Evolutionary conservation across 2,888 invertebrate species (phyloP), one percentile per base, ranked within the genome.

Genomic region (Endotricha flammealis): DNA sequence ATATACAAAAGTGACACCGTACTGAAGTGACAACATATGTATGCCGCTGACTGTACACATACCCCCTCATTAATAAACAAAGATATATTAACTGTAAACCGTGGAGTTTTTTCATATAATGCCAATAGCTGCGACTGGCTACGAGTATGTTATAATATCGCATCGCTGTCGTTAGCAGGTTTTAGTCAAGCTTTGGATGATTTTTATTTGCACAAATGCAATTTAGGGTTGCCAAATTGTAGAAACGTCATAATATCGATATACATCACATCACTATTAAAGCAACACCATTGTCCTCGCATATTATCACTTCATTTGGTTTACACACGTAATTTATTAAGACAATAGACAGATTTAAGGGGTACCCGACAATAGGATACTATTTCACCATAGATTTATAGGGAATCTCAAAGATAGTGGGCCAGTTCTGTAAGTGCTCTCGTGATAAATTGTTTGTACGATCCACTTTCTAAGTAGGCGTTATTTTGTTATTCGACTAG

Each of bases 291-390:
- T 66, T 71, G 71, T 73, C 64, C 43, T 50, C 52, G 65, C 67
- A 66, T 69, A 75, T 82, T 80, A 82, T 82, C 82, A 78, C 77
- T 77, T 71, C 64, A 69, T 71, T 71, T 62, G 58, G 62, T 64
- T 52, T 64, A 72, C 68, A 71, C 63, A 55, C 48, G 54, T 74
- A 62, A 77, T 77, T 78, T 78, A 78, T 77, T 57, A 60, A 49
- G 56, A 55, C 64, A 57, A 62, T 58, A 59, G 54, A 56, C 57
- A 72, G 76, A 77, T 77, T 80, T 79, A 76, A 64, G 64, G n/a
- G 67, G 63, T 64, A 53, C 63, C 59, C 48, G 57, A 70, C 66
- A 70, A 63, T 62, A 55, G 61, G 50, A 59, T 58, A 61, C 58
- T 61, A 68, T 68, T 64, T 62, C 53, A 50, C 56, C 58, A 64